Evolutionary conservation across 2,888 invertebrate species (phyloP).

Genomic region (Eupithecia abbreviata): DNA sequence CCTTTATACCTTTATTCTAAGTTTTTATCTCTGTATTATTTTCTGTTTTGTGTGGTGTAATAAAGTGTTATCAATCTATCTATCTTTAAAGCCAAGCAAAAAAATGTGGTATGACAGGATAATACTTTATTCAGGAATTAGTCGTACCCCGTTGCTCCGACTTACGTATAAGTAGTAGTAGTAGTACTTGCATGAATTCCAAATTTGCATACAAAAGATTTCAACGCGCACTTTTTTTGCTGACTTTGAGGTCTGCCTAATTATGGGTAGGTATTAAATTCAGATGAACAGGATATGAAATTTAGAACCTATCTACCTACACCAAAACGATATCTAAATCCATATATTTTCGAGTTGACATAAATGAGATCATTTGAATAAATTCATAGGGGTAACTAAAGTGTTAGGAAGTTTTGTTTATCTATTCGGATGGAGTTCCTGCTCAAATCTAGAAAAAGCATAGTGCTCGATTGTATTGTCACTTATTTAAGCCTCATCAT

Average conservation of each 20-base stretch:
- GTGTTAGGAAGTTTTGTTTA: neutral
- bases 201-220: slow-evolving; percentile 3
- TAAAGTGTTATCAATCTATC: no score
- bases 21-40: no score
- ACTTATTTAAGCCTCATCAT: neutral
- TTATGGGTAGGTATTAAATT: neutral
- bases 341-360: slow-evolving; percentile 1
- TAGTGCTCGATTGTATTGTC: neutral
- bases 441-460: neutral
- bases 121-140: neutral
- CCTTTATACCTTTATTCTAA: no score
- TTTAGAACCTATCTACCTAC: neutral
- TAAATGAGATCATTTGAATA: slow-evolving; percentile 26
- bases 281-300: neutral
- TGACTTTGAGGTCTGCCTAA: neutral
- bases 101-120: no score
- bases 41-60: no score
- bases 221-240: neutral
- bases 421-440: neutral
- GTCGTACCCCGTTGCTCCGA: neutral
- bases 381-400: slow-evolving; percentile 21
- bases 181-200: neutral
- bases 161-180: neutral
- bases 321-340: neutral
- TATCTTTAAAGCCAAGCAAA: no score